phyloP scores from a whole-genome alignment of 2,888 invertebrate species.

The Mechanitis messenoides region DNA sequence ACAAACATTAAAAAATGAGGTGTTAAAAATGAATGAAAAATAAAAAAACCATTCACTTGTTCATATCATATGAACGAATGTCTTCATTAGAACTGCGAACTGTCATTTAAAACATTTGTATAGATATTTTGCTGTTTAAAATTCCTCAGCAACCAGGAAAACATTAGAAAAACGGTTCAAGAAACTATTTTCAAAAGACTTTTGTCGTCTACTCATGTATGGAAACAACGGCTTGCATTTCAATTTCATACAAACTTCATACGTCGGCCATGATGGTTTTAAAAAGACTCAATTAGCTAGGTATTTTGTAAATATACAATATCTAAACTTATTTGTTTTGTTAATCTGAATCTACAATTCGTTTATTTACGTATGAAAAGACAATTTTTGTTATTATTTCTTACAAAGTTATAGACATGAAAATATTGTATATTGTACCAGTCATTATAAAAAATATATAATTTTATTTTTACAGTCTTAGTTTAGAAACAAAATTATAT shows the following conservation, averaged over 20 bases:
- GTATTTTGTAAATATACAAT: neutral
- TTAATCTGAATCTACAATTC: neutral
- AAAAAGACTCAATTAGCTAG: constrained; percentile 2
- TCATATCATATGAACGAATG: neutral
- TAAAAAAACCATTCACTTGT: no score
- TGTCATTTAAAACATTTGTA: no score
- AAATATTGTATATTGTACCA: no score
- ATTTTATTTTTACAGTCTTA: neutral
- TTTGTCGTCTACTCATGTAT: neutral
- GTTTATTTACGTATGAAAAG: neutral
- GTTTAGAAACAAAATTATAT: neutral
- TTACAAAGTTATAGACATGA: no score
- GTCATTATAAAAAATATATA: no score
- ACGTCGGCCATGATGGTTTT: neutral
- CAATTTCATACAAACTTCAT: neutral
- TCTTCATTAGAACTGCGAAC: neutral
- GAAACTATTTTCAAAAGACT: constrained; percentile 4
- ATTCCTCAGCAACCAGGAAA: constrained; percentile 1
- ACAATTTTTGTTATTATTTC: no score
- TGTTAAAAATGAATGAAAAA: neutral
- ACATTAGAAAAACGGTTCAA: neutral
- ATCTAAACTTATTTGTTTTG: neutral
- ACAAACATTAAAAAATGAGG: no score
- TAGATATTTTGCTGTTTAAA: neutral
- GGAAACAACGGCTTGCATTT: neutral